phyloP scores from a whole-genome alignment of 2,888 invertebrate species.

The Pardosa pseudoannulata region DNA sequence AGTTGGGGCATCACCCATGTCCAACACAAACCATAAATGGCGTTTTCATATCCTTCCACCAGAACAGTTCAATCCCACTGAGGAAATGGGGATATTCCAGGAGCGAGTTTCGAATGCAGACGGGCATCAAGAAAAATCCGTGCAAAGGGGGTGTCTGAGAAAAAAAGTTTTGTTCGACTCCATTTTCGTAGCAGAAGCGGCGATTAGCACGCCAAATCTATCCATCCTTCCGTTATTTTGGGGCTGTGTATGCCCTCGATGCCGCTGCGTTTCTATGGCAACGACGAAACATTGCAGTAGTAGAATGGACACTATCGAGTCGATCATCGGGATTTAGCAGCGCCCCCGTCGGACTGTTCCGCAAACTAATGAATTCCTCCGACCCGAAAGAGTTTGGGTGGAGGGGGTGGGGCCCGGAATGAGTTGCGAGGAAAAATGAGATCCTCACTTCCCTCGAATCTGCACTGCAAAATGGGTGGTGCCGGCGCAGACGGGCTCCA shows the following conservation, averaged over 20 bases:
- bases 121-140: no score
- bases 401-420: no score
- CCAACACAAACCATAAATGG: no score
- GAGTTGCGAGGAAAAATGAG: constrained; percentile 48
- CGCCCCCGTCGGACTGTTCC: constrained; percentile 70
- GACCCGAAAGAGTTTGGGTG: constrained; percentile 54
- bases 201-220: constrained; percentile 28
- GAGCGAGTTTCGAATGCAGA: no score
- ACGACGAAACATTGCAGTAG: constrained; percentile 71
- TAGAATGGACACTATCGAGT: constrained; percentile 71
- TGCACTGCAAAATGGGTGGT: constrained; percentile 10
- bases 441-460: neutral
- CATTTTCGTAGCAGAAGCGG: constrained; percentile 8
- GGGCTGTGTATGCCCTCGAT: constrained; percentile 62
- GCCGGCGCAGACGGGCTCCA: neutral
- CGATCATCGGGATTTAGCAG: constrained; percentile 71
- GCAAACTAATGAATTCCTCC: constrained; percentile 68
- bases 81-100: no score
- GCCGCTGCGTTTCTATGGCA: constrained; percentile 55
- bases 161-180: constrained; percentile 38
- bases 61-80: no score
- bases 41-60: no score
- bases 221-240: constrained; percentile 41
- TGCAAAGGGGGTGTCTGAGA: neutral
- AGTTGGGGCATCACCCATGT: no score